Base-by-base conservation (phyloP, 2,888 invertebrate genomes). In the Gortyna flavago region DNA sequence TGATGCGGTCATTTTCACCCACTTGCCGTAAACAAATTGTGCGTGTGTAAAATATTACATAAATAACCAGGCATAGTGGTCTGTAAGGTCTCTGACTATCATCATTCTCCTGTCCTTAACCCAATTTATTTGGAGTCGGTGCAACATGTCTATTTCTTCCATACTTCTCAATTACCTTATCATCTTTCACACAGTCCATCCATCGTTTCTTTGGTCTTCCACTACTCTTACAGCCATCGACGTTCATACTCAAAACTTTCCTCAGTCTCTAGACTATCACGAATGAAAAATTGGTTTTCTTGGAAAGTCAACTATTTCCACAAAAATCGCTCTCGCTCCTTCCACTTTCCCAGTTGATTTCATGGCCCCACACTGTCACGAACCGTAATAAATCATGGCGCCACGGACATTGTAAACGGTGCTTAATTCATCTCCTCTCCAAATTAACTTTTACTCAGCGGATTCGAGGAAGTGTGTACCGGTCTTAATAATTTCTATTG, bases 381-480 rank as follows among this genome's bases (percentile, higher is more conserved):
- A 88, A 91, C 92, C 92, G 91, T 92, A 94, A 93, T 95, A 94
- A 94, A 94, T 95, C 94, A 95, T 91, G 92, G 90, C 92, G 91
- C 90, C 91, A 89, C 90, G 92, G 93, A 92, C 93, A 93, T 90
- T 94, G 94, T 94, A 93, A 93, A 93, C 93, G 93, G 90, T 88
- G 91, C 92, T 93, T 93, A 94, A 94, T 94, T 94, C 91, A 87
- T 90, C 90, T 85, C 90, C 90, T 89, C 91, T 89, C 90, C 91
- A 92, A 93, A 93, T 94, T 93, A 93, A 92, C 93, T 93, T 88
- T 87, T 76, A 81, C 76, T 86, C 77, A 29, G 66, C 83, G 75
- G 82, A 88, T 89, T 86, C 83, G 79, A 74, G 65, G 72, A 72
- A 71, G 57, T 79, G 67, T 81, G 71, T 79, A 77, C 64, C 70